Evolutionary conservation across 2,797 vertebrate genomes (phyloP).

Genomic region (Naso thynnoides): DNA sequence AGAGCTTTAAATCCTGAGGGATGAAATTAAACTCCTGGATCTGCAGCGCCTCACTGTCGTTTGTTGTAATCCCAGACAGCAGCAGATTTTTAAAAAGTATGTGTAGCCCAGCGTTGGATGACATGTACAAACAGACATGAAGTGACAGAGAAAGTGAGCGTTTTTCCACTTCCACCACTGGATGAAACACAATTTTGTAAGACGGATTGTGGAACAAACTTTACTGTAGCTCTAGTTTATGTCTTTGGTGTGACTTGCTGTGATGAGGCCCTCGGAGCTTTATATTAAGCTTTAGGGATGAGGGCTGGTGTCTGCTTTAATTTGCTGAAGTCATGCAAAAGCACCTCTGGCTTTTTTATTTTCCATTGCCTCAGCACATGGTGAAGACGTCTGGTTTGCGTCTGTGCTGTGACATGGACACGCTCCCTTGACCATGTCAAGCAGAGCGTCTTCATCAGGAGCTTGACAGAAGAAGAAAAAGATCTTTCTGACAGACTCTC

Average conservation of each 20-base stretch:
- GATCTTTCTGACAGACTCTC: slow-evolving; percentile 16
- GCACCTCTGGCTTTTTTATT: slow-evolving; percentile 19
- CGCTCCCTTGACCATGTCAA: neutral
- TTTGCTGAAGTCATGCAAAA: slow-evolving; percentile 58
- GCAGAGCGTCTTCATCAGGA: slow-evolving; percentile 41
- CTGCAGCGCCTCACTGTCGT: neutral
- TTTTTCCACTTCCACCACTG: neutral
- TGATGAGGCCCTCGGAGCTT: slow-evolving; percentile 3
- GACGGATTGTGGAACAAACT: neutral
- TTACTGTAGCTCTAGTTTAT: neutral
- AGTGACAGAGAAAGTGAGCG: neutral
- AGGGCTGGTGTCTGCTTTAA: slow-evolving; percentile 45
- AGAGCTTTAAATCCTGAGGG: slow-evolving; percentile 6
- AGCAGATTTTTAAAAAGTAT: slow-evolving; percentile 8
- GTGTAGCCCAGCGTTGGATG: neutral
- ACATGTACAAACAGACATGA: neutral
- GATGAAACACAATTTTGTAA: neutral
- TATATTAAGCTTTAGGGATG: slow-evolving; percentile 43
- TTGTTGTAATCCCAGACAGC: slow-evolving; percentile 1
- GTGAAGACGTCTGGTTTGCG: slow-evolving; percentile 38
- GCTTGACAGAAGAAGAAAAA: slow-evolving; percentile 22
- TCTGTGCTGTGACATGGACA: slow-evolving; percentile 23
- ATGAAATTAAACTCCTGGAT: neutral
- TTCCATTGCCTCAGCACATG: slow-evolving; percentile 47
- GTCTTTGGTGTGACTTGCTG: slow-evolving; percentile 7